Evolutionary conservation across 2,797 vertebrate genomes (phyloP).

Genomic region (Xenentodon cancila): DNA sequence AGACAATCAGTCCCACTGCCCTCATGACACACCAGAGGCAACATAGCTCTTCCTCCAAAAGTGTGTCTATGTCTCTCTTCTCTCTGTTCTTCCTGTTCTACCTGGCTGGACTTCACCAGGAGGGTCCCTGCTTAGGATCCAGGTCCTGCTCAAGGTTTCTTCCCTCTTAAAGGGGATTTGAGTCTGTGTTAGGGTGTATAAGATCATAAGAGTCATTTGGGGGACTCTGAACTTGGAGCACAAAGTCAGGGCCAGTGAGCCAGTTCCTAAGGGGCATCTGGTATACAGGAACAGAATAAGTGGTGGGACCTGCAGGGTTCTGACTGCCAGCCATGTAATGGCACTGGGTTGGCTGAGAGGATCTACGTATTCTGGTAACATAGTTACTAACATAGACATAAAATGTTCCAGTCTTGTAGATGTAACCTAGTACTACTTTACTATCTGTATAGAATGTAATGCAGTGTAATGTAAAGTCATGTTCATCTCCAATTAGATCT

Average conservation of each 20-base stretch:
- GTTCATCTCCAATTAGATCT: not conserved
- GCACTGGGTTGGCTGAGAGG: not conserved
- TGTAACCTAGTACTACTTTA: not conserved
- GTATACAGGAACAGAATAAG: not conserved
- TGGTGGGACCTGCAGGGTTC: not conserved
- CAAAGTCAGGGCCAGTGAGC: not conserved
- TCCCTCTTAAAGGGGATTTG: too few relatives aligned
- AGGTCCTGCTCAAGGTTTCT: too few relatives aligned
- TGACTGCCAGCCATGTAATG: not conserved
- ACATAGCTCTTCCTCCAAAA: too few relatives aligned
- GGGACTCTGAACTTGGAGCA: not conserved
- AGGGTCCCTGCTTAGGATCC: too few relatives aligned
- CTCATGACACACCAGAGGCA: too few relatives aligned
- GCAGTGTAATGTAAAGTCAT: not conserved
- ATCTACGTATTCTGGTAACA: not conserved
- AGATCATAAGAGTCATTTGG: not conserved
- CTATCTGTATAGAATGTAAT: too few relatives aligned
- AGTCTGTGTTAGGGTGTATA: not conserved
- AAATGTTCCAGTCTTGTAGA: not conserved
- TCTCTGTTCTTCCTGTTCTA: too few relatives aligned
- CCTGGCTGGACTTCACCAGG: too few relatives aligned
- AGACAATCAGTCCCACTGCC: too few relatives aligned
- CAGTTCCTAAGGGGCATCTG: not conserved
- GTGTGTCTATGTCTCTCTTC: too few relatives aligned
- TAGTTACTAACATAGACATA: not conserved